These are phyloP conservation scores for Meloidogyne chitwoodi DNA, from an alignment of 1,140 invertebrate genomes.

Conservation along the genomic window DNA sequence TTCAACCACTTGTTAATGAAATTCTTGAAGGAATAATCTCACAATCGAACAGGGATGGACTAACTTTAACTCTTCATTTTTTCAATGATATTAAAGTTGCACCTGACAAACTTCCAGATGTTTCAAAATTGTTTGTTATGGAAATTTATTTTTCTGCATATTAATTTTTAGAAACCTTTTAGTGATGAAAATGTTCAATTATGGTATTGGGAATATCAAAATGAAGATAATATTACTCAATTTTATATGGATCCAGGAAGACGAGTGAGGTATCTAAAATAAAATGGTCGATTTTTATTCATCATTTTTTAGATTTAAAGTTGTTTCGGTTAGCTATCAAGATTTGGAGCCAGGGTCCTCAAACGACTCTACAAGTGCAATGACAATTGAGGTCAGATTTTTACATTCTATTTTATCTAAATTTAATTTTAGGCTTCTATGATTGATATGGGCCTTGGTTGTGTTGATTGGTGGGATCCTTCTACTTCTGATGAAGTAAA, in stretches of 20 bases:
- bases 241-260: conserved; percentile 29
- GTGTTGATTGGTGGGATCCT: conserved; percentile 28
- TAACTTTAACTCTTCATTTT: conserved; percentile 19
- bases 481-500: not conserved
- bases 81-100: conserved; percentile 25
- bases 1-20: conserved; percentile 20
- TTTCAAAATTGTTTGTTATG: conserved; percentile 23
- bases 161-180: not conserved
- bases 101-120: conserved; percentile 24
- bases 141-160: not conserved
- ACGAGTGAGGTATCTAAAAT: conserved; percentile 4
- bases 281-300: not conserved
- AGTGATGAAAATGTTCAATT: conserved; percentile 25
- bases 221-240: conserved; percentile 10
- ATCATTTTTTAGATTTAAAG: conserved; percentile 4
- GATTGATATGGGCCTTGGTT: conserved; percentile 23
- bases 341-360: conserved; percentile 14
- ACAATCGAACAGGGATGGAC: conserved; percentile 14
- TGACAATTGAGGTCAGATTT: conserved; percentile 21
- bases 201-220: conserved; percentile 31
- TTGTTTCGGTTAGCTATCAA: conserved; percentile 12
- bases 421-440: conserved; percentile 15
- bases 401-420: not conserved
- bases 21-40: conserved; percentile 24
- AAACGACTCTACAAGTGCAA: conserved; percentile 4